Evolutionary conservation across 2,113 vertebrate species (phyloP), one percentile per base, ranked within the genome.

Genomic region (Gasterosteus nipponicus): DNA sequence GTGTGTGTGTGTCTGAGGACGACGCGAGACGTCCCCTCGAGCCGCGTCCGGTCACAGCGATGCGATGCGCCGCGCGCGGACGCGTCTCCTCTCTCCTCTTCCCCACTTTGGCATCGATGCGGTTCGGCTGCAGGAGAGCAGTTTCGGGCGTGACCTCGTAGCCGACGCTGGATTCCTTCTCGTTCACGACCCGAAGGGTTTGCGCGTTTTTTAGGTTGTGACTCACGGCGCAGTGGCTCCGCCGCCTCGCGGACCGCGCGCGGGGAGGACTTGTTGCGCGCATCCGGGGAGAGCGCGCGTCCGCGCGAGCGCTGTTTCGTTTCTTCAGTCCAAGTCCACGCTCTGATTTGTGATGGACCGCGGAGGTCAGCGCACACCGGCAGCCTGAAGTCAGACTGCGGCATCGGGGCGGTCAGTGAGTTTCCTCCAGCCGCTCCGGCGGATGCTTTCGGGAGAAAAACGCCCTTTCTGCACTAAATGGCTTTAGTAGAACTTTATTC

Each of bases 231-330:
- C 58, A 15, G 49, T 44, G 61, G 33, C n/a, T 63, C 8, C 49
- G 29, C 33, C 31, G 46, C 19, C 65, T 61, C 46, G 64, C 42
- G 29, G 54, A 63, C 8, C 3, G 7, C 12, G 4, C 4, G 33
- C 68, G 49, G 51, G 3, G 59, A 69, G 33, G 89, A 94, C 93
- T 93, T 93, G 93, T 94, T 94, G 93, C 92, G 81, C 88, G 70
- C 91, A 83, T 84, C 54, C 47, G 39, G 67, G 69, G 81, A 51
- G 42, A 57, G 79, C 80, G 54, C 83, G 70, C 75, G 39, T 26
- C 22, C 22, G 22, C 22, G 22, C 22, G 22, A 26, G 22, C 22
- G 22, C 33, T 35, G 33, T 35, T 38, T 38, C 35, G 5, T 5
- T 38, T 38, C 35, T 44, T 15, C 63, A 2, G 22, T 82, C 74